These are phyloP conservation scores for Catostomus latipinnis DNA, from an alignment of 2,797 vertebrate species.

Conservation along the genomic window DNA sequence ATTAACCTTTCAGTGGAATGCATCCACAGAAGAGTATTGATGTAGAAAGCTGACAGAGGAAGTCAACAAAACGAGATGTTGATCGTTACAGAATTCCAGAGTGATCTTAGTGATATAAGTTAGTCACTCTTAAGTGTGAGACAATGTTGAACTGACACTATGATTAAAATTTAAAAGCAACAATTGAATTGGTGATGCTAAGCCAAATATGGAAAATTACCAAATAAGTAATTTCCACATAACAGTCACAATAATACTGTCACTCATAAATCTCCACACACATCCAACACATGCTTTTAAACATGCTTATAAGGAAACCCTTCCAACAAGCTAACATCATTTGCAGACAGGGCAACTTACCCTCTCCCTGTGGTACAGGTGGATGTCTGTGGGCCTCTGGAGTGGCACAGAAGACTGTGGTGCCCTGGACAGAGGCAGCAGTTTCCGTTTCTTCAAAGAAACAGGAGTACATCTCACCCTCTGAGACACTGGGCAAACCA, in stretches of 20 bases:
- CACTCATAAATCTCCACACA: background rate
- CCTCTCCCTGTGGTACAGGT: conserved; percentile 82
- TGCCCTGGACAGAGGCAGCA: conserved; percentile 79
- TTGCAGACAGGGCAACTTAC: conserved; percentile 71
- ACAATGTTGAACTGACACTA: background rate
- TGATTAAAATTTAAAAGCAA: background rate
- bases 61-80: background rate
- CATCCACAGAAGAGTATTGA: background rate
- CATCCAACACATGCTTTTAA: background rate
- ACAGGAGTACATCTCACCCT: conserved; percentile 89
- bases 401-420: conserved; percentile 87
- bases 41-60: conserved; percentile 10
- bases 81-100: background rate
- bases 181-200: background rate
- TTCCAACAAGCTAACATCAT: background rate
- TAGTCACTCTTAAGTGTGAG: background rate
- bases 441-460: conserved; percentile 89
- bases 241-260: background rate
- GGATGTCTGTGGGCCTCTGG: conserved; percentile 84
- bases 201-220: background rate
- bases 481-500: conserved; percentile 82
- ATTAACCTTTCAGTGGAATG: background rate
- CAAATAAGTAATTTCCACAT: background rate
- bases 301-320: background rate
- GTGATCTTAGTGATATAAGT: background rate